phyloP scores from a whole-genome alignment of 1,140 invertebrate genomes.

The Drosophila rhopaloa region DNA sequence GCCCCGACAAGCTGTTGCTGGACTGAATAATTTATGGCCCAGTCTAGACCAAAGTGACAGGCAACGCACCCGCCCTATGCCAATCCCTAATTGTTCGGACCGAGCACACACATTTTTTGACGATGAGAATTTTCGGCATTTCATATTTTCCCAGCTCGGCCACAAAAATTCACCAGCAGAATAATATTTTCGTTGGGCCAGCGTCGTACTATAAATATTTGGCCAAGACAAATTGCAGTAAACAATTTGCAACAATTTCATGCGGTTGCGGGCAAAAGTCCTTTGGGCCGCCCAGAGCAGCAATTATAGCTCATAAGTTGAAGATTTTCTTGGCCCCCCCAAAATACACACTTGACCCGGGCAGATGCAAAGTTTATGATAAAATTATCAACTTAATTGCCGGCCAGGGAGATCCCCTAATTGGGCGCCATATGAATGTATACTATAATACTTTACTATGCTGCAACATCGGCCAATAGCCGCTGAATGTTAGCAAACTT shows the following conservation, averaged over 20 bases:
- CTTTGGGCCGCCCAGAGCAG: constrained; percentile 32
- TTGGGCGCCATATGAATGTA: constrained; percentile 26
- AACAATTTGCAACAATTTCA: constrained; percentile 76
- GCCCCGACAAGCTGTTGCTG: constrained; percentile 57
- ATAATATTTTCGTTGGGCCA: constrained; percentile 46
- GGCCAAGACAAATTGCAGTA: constrained; percentile 79
- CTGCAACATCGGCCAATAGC: constrained; percentile 64
- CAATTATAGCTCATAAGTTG: constrained; percentile 73
- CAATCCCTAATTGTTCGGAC: constrained; percentile 53
- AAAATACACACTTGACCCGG: constrained; percentile 52
- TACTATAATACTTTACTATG: constrained; percentile 28
- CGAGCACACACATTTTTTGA: constrained; percentile 40
- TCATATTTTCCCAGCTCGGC: constrained; percentile 46
- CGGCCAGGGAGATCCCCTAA: constrained; percentile 35
- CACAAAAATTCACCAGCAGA: constrained; percentile 56
- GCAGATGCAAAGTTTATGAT: constrained; percentile 76
- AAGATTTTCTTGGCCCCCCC: constrained; percentile 52
- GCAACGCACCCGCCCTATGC: constrained; percentile 12
- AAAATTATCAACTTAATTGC: constrained; percentile 81
- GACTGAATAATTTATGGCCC: constrained; percentile 65
- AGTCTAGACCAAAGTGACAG: constrained; percentile 74
- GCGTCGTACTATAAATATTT: constrained; percentile 59
- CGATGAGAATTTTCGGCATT: constrained; percentile 58
- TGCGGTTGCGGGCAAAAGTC: constrained; percentile 50
- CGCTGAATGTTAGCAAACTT: constrained; percentile 60